Evolutionary conservation across 2,113 vertebrate genomes (phyloP).

Genomic region (Rhynchomys soricoides): DNA sequence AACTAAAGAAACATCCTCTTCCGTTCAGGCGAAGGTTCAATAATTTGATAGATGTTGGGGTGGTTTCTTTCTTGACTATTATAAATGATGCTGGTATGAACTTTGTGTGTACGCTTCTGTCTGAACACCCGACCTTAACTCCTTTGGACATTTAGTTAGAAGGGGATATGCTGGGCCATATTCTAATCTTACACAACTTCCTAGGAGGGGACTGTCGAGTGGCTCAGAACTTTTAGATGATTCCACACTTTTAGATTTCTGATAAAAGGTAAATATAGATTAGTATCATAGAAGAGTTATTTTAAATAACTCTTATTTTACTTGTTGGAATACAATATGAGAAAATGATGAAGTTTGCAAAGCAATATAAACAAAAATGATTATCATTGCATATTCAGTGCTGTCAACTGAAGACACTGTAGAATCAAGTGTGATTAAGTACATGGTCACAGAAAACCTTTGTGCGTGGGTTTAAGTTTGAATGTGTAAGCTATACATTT

Average conservation of each 20-base stretch:
- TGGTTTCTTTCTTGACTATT: neutral
- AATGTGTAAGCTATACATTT: neutral
- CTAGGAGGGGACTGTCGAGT: neutral
- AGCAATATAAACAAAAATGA: neutral
- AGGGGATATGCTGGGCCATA: neutral
- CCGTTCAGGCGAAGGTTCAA: neutral
- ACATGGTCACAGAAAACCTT: neutral
- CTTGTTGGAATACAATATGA: neutral
- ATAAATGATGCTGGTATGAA: neutral
- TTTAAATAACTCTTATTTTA: too few relatives aligned
- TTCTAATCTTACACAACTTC: neutral
- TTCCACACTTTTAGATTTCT: neutral
- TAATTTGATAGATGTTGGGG: neutral
- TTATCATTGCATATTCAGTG: neutral
- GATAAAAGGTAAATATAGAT: neutral
- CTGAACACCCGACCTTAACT: neutral
- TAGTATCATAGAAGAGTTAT: neutral
- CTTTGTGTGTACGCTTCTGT: neutral
- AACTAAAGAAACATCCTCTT: neutral
- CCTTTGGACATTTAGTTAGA: neutral
- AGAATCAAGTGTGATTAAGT: conserved; percentile 8
- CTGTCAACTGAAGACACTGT: neutral
- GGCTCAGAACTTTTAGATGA: neutral
- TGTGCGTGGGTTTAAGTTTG: neutral
- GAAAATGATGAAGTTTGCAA: neutral